Evolutionary conservation across 2,888 invertebrate species (phyloP).

Genomic region (Glyphotaelius pellucidus): DNA sequence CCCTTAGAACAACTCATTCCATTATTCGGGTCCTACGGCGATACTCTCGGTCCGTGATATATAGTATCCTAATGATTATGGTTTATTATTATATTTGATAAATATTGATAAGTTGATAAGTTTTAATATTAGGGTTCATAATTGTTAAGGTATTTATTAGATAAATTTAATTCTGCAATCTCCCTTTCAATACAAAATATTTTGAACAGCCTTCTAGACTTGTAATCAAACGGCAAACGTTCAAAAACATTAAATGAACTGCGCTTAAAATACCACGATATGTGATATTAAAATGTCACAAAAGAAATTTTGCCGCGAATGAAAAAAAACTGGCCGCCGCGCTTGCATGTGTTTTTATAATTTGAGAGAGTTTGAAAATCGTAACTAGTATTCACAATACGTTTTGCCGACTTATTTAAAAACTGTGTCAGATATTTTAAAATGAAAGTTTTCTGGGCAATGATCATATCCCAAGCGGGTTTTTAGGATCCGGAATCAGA

Average conservation of each 20-base stretch:
- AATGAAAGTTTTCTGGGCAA: not conserved
- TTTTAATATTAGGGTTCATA: conserved; percentile 5
- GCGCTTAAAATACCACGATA: too few species aligned
- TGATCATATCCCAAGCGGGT: not conserved
- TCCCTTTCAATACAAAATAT: not conserved
- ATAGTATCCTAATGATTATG: conserved; percentile 2
- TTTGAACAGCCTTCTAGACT: not conserved
- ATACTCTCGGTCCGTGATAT: not conserved
- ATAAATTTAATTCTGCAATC: not conserved
- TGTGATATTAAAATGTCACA: too few species aligned
- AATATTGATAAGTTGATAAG: conserved; percentile 29
- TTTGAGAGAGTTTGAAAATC: not conserved
- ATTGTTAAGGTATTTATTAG: not conserved
- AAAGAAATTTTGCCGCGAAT: too few species aligned
- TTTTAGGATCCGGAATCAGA: not conserved
- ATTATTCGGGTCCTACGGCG: conserved; percentile 2
- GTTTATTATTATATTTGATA: conserved; percentile 21
- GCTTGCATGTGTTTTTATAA: not conserved
- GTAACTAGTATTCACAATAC: not conserved
- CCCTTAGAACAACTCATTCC: not conserved
- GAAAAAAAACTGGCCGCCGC: too few species aligned
- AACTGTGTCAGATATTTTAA: not conserved
- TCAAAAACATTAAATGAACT: too few species aligned
- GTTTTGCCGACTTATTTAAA: not conserved
- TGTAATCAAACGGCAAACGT: not conserved